Percentiles rank a stretch among this genome's conserved stretches.
Conservation (phyloP, 2,888 invertebrate genomes). For the Synergus japonicus region DNA sequence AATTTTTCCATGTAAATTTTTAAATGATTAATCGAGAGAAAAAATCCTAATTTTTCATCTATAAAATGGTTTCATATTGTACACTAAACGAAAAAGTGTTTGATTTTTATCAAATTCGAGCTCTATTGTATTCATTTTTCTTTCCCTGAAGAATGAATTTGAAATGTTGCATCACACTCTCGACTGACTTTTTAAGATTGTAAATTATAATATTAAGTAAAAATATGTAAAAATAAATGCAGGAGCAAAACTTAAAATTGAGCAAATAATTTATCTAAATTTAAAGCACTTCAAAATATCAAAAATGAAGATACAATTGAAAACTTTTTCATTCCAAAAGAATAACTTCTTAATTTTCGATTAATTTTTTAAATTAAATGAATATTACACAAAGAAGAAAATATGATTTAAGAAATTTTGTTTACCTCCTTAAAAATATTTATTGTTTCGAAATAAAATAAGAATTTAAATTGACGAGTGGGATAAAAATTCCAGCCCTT, state of each 20-base stretch:
- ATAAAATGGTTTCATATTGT: neutral
- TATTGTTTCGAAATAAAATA: too few relatives aligned
- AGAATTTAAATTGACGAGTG: neutral
- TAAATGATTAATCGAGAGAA: neutral
- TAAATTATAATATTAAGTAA: too few relatives aligned
- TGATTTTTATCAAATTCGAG: constrained; percentile 5
- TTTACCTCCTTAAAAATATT: too few relatives aligned
- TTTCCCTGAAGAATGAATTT: neutral
- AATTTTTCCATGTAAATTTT: neutral
- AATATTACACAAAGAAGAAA: too few relatives aligned
- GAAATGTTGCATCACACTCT: constrained; percentile 21
- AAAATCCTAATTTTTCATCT: constrained; percentile 3
- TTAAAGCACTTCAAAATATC: neutral
- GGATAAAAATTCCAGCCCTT: neutral
- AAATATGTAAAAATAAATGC: neutral
- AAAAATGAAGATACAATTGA: too few relatives aligned
- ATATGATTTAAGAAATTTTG: too few relatives aligned
- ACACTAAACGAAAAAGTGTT: neutral
- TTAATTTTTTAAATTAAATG: too few relatives aligned
- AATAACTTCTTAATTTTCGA: too few relatives aligned
- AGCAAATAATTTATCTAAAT: neutral
- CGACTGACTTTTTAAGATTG: neutral
- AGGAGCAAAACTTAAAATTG: neutral
- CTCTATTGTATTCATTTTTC: neutral
- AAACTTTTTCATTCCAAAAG: too few relatives aligned